These are phyloP conservation scores for Cynopterus sphinx DNA, from an alignment of 2,797 vertebrate genomes.

Conservation along the genomic window DNA sequence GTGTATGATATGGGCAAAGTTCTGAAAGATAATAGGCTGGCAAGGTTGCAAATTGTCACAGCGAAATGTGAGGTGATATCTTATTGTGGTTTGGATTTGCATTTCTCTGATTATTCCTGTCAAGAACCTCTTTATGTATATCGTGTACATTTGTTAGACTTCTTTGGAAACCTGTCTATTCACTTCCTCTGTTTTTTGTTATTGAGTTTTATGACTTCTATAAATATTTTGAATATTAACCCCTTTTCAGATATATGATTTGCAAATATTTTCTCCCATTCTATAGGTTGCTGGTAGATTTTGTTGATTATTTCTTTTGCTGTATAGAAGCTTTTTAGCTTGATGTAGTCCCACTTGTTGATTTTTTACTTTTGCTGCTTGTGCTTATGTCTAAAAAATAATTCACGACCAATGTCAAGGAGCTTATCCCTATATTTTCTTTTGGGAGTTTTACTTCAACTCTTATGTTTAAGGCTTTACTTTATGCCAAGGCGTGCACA, in stretches of 20 bases:
- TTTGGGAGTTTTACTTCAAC: not conserved
- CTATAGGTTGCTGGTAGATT: not conserved
- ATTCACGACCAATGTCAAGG: not conserved
- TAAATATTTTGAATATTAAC: not conserved
- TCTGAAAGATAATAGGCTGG: not conserved
- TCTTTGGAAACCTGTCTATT: not conserved
- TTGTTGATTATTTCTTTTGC: not conserved
- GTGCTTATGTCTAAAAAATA: not conserved
- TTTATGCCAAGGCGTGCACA: not conserved
- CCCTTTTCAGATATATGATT: not conserved
- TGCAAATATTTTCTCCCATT: not conserved
- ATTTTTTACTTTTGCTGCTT: not conserved
- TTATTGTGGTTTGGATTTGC: not conserved
- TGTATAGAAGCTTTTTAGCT: not conserved
- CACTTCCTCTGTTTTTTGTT: not conserved
- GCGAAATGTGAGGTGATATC: not conserved
- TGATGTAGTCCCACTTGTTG: not conserved
- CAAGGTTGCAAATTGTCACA: not conserved
- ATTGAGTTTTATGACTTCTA: not conserved
- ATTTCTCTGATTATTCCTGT: not conserved
- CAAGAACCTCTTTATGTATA: not conserved
- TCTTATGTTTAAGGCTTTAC: not conserved
- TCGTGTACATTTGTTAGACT: not conserved
- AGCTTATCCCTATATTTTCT: not conserved
- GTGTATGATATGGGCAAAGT: not conserved